Evolutionary conservation across 2,113 vertebrate species (phyloP).

Genomic region (Solea senegalensis): DNA sequence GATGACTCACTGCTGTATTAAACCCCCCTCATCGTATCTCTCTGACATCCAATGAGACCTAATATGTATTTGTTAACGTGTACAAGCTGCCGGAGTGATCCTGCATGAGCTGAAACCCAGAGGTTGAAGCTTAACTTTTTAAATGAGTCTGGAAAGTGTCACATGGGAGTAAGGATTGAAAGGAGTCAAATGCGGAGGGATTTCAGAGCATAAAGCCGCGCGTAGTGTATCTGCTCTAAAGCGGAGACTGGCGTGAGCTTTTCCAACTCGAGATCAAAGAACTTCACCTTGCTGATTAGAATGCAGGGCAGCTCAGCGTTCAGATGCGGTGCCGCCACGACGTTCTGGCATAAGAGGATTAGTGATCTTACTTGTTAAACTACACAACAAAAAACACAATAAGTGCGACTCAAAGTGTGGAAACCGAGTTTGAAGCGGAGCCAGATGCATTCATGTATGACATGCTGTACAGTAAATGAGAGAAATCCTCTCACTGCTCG

Average conservation of each 20-base stretch:
- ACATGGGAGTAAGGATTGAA: neutral
- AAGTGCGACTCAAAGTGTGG: slow-evolving; percentile 48
- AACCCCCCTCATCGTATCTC: slow-evolving; percentile 58
- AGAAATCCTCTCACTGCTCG: slow-evolving; percentile 18
- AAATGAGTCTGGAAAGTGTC: slow-evolving; percentile 31
- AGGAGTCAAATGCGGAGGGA: slow-evolving; percentile 26
- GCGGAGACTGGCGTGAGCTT: slow-evolving; percentile 50
- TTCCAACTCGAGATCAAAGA: slow-evolving; percentile 66
- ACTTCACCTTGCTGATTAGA: slow-evolving; percentile 68
- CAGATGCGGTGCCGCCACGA: slow-evolving; percentile 34
- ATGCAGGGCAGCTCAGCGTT: slow-evolving; percentile 66
- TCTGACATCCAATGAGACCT: slow-evolving; percentile 52
- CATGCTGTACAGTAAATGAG: slow-evolving; percentile 34
- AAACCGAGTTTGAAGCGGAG: slow-evolving; percentile 44
- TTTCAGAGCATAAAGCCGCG: slow-evolving; percentile 53
- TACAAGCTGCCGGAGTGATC: slow-evolving; percentile 12
- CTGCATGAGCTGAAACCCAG: slow-evolving; percentile 30
- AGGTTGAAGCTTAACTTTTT: slow-evolving; percentile 27
- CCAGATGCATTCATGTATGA: slow-evolving; percentile 47
- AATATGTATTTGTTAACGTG: slow-evolving; percentile 36
- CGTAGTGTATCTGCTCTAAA: slow-evolving; percentile 34
- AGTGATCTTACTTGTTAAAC: slow-evolving; percentile 65
- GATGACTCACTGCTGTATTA: slow-evolving; percentile 67
- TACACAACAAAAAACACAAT: slow-evolving; percentile 64
- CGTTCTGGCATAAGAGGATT: slow-evolving; percentile 68